These are phyloP conservation scores for Platorchestia sp. DNA, from an alignment of 1,140 invertebrate genomes.

Conservation along the genomic window DNA sequence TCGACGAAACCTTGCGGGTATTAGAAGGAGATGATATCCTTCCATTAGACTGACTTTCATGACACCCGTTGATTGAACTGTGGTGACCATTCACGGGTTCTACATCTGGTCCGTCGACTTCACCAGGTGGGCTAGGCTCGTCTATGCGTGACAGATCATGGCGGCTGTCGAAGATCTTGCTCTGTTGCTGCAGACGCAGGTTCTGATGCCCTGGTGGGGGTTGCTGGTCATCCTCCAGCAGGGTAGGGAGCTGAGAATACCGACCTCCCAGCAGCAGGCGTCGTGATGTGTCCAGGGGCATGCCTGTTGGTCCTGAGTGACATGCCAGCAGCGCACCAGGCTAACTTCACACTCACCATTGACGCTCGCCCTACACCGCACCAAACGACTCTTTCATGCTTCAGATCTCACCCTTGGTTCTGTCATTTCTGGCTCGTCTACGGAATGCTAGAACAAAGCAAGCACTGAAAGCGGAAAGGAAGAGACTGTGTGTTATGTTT, in stretches of 20 bases:
- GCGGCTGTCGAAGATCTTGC: slow-evolving; percentile 19
- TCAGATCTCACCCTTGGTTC: neutral
- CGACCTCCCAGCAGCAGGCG: neutral
- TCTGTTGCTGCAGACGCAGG: slow-evolving; percentile 21
- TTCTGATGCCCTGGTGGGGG: neutral
- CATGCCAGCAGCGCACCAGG: neutral
- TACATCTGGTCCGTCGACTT: neutral
- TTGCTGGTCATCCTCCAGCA: slow-evolving; percentile 46
- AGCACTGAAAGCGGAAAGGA: neutral
- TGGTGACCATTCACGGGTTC: neutral
- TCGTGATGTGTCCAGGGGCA: slow-evolving; percentile 30
- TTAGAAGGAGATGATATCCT: neutral
- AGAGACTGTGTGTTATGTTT: neutral
- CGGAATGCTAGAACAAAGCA: neutral
- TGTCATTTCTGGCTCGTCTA: neutral
- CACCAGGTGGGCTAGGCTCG: neutral
- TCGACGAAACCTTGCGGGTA: neutral
- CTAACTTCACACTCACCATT: neutral
- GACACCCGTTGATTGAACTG: neutral
- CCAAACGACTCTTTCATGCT: neutral
- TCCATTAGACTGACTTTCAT: neutral
- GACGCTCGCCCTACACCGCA: neutral
- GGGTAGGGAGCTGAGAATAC: slow-evolving; percentile 12
- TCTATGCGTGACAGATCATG: neutral
- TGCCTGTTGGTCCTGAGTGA: neutral